Percentiles rank a stretch among this genome's conserved stretches.
Conservation (phyloP, 2,888 invertebrate genomes). For the Pyrochroa serraticornis region DNA sequence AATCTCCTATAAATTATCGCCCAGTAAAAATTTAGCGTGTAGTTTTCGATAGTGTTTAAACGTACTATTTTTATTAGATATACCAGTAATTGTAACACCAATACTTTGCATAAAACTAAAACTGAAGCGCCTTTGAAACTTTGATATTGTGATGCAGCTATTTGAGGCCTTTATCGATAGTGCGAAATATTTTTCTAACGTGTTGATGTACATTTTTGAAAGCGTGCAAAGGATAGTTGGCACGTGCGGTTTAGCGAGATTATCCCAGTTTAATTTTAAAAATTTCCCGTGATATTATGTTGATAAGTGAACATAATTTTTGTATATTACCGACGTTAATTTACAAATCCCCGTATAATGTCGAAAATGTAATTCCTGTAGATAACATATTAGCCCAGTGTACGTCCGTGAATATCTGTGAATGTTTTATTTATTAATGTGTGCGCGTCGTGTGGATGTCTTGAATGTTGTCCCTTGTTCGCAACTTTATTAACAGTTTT, state of each 20-base stretch:
- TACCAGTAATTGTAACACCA: background rate
- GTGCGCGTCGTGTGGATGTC: constrained; percentile 13
- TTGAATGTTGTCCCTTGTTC: constrained; percentile 21
- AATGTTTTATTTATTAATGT: constrained; percentile 30
- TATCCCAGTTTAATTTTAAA: constrained; percentile 26
- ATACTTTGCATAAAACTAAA: too few species aligned
- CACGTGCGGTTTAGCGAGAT: constrained; percentile 15
- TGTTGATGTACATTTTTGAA: too few species aligned
- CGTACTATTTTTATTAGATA: background rate
- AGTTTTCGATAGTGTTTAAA: background rate
- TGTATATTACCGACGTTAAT: constrained; percentile 24
- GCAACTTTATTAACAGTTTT: constrained; percentile 26
- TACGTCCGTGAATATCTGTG: constrained; percentile 15
- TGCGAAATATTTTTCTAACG: too few species aligned
- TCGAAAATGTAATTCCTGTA: constrained; percentile 29
- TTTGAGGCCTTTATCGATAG: too few species aligned
- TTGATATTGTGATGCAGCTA: too few species aligned
- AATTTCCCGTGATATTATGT: constrained; percentile 30
- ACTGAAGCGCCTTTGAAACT: too few species aligned
- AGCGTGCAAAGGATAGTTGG: background rate
- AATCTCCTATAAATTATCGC: background rate
- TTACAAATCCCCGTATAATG: constrained; percentile 21
- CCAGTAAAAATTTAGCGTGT: background rate
- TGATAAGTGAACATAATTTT: constrained; percentile 23
- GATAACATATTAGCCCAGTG: constrained; percentile 5